Evolutionary conservation across 1,140 invertebrate species (phyloP).

Genomic region (Cydia amplana): DNA sequence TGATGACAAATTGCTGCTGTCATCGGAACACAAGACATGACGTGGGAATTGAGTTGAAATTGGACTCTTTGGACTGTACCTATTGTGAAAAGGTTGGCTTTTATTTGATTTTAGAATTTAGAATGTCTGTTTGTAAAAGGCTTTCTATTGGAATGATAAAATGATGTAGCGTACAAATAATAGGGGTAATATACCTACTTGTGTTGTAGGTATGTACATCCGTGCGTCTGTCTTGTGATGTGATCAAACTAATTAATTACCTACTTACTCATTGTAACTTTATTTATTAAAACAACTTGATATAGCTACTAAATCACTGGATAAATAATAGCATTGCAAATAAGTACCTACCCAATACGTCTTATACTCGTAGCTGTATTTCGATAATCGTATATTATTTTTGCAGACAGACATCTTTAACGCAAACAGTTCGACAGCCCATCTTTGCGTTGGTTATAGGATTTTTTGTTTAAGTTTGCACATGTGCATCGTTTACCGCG

Average conservation of each 20-base stretch:
- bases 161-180: too few species aligned
- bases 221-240: too few species aligned
- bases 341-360: background rate
- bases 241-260: too few species aligned
- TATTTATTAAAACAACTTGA: too few species aligned
- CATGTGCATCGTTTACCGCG: conserved; percentile 24
- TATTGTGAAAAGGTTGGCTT: background rate
- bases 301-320: too few species aligned
- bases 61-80: too few species aligned
- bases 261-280: too few species aligned
- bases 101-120: background rate
- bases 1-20: conserved; percentile 19
- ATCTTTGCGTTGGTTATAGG: background rate
- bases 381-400: background rate
- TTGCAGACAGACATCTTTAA: background rate
- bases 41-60: conserved; percentile 21
- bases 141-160: too few species aligned
- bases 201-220: too few species aligned
- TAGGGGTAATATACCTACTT: too few species aligned
- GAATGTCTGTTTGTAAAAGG: background rate
- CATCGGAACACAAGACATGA: conserved; percentile 2
- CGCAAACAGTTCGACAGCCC: background rate
- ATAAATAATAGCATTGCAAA: too few species aligned
- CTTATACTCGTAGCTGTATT: background rate
- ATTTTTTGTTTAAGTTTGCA: background rate